Base-by-base conservation (phyloP, 1,140 invertebrate genomes). In the Drosophila pruinosa region DNA sequence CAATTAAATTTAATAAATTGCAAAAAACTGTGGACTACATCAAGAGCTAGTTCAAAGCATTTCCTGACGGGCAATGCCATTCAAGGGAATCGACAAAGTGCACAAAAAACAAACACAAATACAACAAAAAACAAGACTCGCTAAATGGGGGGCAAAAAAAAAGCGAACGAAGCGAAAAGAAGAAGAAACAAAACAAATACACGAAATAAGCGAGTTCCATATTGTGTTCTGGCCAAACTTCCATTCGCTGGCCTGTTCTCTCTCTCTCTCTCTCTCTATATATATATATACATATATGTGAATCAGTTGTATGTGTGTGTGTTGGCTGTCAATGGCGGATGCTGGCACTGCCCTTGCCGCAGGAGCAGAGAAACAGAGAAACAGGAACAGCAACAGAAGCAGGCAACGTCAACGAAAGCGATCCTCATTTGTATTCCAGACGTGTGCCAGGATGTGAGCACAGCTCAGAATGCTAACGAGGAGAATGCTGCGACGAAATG, bases 401-500 rank as follows among this genome's bases (percentile, higher is more conserved):
- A 53, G n/a, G 54, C 72, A 53, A 63, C 58, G 81, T 56, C 70
- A 83, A 77, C 78, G 82, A 88, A 86, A 86, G 82, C 82, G 82
- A 89, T 89, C 78, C 86, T 89, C 86, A 89, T 89, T 89, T 89
- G 85, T 89, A 89, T 89, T 89, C 86, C 86, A 89, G 86, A 89
- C 85, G 86, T 83, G 83, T 78, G 57, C 31, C 64, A 68, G 72
- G 86, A 70, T 82, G 75, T 58, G 75, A 76, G 75, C 75, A 62
- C 72, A 26, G 82, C 57, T 43, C 15, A 45, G 82, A 78, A 88
- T 88, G 58, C 82, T 82, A 88, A 88, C 75, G 78, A 88, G 69
- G 78, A 88, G 69, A 58, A 75, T 64, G 48, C 61, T 70, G 31
- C 38, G 39, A 39, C 34, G 22, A 43, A 39, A 54, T 53, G 69